These are phyloP conservation scores for Hozukius guyotensis DNA, from an alignment of 2,797 vertebrate genomes.

Conservation along the genomic window DNA sequence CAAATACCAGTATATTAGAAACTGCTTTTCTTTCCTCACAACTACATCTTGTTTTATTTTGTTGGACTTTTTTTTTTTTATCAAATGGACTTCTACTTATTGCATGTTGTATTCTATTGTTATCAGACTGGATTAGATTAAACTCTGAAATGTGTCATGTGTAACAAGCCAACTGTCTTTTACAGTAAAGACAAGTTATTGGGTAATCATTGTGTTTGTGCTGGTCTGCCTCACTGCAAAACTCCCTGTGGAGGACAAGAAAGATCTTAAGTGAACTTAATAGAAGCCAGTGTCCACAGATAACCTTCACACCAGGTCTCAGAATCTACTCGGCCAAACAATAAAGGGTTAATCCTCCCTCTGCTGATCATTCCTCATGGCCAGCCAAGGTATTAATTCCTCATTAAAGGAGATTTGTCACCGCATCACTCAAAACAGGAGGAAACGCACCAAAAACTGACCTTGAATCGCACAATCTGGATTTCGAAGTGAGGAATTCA, in stretches of 20 bases:
- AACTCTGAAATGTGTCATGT: not conserved
- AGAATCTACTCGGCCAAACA: slow-evolving; percentile 54
- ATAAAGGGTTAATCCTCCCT: slow-evolving; percentile 82
- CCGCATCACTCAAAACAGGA: slow-evolving; percentile 69
- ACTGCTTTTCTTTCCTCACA: not conserved
- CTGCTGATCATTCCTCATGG: slow-evolving; percentile 68
- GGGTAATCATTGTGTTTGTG: not conserved
- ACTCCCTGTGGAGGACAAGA: not conserved
- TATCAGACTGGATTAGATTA: not conserved
- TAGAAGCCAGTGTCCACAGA: not conserved
- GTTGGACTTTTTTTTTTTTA: not conserved
- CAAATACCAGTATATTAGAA: not conserved
- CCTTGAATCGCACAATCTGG: slow-evolving; percentile 6
- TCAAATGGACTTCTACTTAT: not conserved
- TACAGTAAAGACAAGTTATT: not conserved
- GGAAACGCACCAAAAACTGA: slow-evolving; percentile 4
- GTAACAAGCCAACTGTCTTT: not conserved
- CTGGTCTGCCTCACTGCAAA: not conserved
- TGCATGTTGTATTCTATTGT: not conserved
- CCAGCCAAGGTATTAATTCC: slow-evolving; percentile 76
- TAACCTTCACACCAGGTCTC: not conserved
- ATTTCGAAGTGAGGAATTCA: not conserved
- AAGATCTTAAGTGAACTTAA: not conserved
- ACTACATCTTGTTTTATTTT: not conserved
- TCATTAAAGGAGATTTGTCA: slow-evolving; percentile 84